Base-by-base conservation (phyloP, 2,888 invertebrate species). In the Nemotelus nigrinus region DNA sequence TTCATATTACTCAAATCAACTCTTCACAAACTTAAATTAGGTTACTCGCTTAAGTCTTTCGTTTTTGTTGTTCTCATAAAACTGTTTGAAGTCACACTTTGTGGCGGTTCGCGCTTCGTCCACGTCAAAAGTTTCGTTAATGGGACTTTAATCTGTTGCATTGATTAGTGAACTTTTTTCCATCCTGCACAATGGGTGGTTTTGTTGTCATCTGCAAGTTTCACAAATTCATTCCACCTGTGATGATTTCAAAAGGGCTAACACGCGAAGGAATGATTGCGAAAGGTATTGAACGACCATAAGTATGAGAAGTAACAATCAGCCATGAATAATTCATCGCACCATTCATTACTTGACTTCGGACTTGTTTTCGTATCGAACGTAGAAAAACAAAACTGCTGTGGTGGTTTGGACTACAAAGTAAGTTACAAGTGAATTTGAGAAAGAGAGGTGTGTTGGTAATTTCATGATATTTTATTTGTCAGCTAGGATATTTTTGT, bases 251-350 rank as follows among this genome's bases (percentile, higher is more conserved):
- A 74, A 74, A 63, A 60, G 74, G 74, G 74, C 74, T 48, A 74
- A 74, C 74, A 74, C 74, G 74, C 74, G 74, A 74, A 74, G 74
- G 60, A 74, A 60, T 74, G 74, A 74, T 74, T 72, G 60, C 48
- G 63, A 60, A 74, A 74, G 74, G 74, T 74, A 74, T 58, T 45
- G 72, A 58, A 58, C 72, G 72, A 72, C 58, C 45, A 80, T 80
- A 80, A 80, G 81, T 81, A 81, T 79, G 81, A 81, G 80, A 81
- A 80, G 78, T 79, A 81, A 80, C 80, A 81, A 81, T 80, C 80
- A 78, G 72, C 65, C 77, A 81, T 81, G 79, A 81, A 81, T 81
- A 78, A 81, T 81, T 81, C 81, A 81, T 81, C 78, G 77, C 67
- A 67, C 78, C 81, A 81, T 81, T 81, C 81, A 81, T 81, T 74